Conservation (phyloP, 1,140 invertebrate genomes). For the Drosophila equinoxialis region DNA sequence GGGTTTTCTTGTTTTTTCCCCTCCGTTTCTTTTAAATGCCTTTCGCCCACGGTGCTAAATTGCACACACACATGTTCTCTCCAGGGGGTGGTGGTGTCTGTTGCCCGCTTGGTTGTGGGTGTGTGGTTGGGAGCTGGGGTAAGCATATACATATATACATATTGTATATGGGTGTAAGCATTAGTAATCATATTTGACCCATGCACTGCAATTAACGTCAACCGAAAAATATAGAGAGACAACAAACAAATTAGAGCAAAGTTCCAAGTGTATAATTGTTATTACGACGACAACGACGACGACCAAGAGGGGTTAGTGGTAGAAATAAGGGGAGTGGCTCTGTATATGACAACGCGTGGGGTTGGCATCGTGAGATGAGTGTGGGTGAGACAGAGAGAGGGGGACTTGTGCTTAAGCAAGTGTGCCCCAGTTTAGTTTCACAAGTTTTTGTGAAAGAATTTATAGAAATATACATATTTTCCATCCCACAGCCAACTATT, state of each 20-base stretch:
- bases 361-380: too few species aligned
- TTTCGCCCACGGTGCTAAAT: constrained; percentile 68
- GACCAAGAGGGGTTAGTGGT: background rate
- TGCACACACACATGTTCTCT: constrained; percentile 64
- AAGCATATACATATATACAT: background rate
- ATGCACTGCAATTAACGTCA: constrained; percentile 75
- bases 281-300: constrained; percentile 18
- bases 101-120: background rate
- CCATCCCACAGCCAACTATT: background rate
- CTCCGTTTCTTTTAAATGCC: constrained; percentile 60
- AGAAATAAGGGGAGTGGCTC: background rate
- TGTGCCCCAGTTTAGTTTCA: constrained; percentile 11
- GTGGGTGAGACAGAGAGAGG: background rate
- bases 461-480: constrained; percentile 13
- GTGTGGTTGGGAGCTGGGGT: constrained; percentile 9
- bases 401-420: constrained; percentile 2
- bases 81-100: constrained; percentile 24
- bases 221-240: constrained; percentile 54
- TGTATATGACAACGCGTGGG: background rate
- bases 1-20: constrained; percentile 24
- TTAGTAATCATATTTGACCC: constrained; percentile 77
- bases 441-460: constrained; percentile 12
- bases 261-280: constrained; percentile 64
- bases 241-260: constrained; percentile 64
- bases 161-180: constrained; percentile 24